A percentile compares a stretch with the other conserved stretches of the same genome.
Conservation (phyloP, 2,113 vertebrate species). For the Pomatostomus ruficeps region DNA sequence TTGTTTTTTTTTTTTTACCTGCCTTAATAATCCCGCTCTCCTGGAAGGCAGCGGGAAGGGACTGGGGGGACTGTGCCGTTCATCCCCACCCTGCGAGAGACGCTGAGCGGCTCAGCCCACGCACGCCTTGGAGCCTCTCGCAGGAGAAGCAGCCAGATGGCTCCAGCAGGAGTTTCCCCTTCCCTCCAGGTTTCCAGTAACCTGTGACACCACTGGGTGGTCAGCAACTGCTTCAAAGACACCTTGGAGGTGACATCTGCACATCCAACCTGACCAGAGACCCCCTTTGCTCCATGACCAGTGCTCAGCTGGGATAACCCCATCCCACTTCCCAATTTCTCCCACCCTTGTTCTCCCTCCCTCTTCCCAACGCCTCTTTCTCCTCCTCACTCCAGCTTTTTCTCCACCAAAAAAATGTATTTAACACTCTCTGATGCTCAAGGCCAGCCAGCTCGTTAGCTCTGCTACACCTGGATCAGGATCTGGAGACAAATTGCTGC, state of each 20-base stretch:
- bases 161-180: background rate
- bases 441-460: constrained; percentile 61
- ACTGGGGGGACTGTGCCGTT: background rate
- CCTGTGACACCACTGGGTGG: background rate
- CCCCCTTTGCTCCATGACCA: rapidly evolving
- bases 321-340: background rate
- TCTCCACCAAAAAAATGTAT: background rate
- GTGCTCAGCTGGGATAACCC: background rate
- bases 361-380: background rate
- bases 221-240: background rate
- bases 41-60: background rate
- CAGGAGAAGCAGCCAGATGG: background rate
- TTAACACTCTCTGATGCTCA: constrained; percentile 48
- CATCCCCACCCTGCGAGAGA: rapidly evolving
- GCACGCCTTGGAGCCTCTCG: rapidly evolving
- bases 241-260: background rate
- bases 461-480: constrained; percentile 58
- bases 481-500: constrained; percentile 66
- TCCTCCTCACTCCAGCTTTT: background rate
- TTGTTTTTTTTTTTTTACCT: too few relatives aligned
- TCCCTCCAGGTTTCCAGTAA: background rate
- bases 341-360: background rate
- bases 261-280: background rate
- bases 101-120: background rate
- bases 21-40: background rate